Base-by-base conservation (phyloP, 2,888 invertebrate species). In the Athalia cordata region DNA sequence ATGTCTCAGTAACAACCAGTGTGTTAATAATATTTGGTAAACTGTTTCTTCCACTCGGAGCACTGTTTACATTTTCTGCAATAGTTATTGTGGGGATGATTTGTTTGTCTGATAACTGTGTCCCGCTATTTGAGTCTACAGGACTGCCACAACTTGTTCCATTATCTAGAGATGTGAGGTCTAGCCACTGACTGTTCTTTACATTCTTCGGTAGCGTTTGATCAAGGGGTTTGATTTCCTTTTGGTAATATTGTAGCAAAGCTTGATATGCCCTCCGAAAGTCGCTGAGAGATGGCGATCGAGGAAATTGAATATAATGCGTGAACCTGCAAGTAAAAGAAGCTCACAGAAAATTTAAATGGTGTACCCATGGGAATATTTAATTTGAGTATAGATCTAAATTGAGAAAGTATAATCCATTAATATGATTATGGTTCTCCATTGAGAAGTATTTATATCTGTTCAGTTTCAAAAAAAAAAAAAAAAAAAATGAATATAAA, bases 191-290 rank as follows among this genome's bases (percentile, higher is more conserved):
- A 13, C 45, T 29, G 43, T 8, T 59, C 29, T 72, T 72, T 15
- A 8, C 8, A 7, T 45, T n/a, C n/a, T 43, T 52, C 11, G 47
- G 29, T 59, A 47, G 6, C 5, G 72, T 13, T 61, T 61, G 59
- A 72, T 45, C 11, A 72, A 45, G 9, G 47, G 47, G 72, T 13
- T 59, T n/a, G n/a, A 57, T 47, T 45, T 57, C 43, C 47, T 7
- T 47, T 72, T 59, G n/a, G 47, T 72, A 72, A n/a, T 57, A 47
- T 3, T 61, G 77, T 4, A 80, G 29, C 11, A 50, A 55, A 6
- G 72, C 67, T 64, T 68, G 80, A 77, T 77, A 82, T n/a, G 76
- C 76, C 67, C 80, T 81, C 29, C 76, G 80, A 77, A 81, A 82
- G 9, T 83, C 79, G 61, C 64, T 77, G 70, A 83, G 81, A 50